Base-by-base conservation (phyloP, 1,140 invertebrate species). In the Teleopsis dalmanni region DNA sequence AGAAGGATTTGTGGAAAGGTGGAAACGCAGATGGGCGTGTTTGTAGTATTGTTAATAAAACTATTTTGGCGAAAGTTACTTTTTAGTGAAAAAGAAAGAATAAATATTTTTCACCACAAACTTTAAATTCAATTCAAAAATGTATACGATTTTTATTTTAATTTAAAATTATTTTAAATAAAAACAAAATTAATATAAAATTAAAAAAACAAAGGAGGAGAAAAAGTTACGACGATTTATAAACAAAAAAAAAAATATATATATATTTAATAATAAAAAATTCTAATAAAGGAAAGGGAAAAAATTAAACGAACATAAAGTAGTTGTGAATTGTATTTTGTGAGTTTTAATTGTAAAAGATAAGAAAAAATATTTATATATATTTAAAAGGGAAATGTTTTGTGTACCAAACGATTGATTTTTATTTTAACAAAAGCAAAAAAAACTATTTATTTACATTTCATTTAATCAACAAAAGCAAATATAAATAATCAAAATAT, bases 261-360 rank as follows among this genome's bases (percentile, higher is more conserved):
- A 47, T 52, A 26, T 40, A 48, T 41, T 47, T 26, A 37, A 35
- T 35, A 35, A 18, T 18, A 35, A 8, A 11, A 16, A 35, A 35
- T 16, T 3, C 14, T 6, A 35, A 16, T 4, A 34, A 55, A 47
- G 36, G 44, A 50, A 45, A 54, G 43, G 46, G 25, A 45, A 47
- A 48, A 29, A 45, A 52, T 34, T 3, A 33, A 26, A 34, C 34
- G 35, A 56, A 52, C 51, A 53, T 60, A 67, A 58, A 55, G 59
- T 67, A 67, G 64, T 67, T 67, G 64, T 67, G 64, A 67, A 64
- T 62, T 67, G 64, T 67, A 67, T 67, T 67, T 67, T 67, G 64
- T 67, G 64, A 67, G 36, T 52, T 45, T 50, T 50, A 33, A 50
- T 34, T 49, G 18, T 41, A 16, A 34, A 41, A 40, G 23, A 26